Conservation (phyloP, 2,888 invertebrate species). For the Brachylomia viminalis region DNA sequence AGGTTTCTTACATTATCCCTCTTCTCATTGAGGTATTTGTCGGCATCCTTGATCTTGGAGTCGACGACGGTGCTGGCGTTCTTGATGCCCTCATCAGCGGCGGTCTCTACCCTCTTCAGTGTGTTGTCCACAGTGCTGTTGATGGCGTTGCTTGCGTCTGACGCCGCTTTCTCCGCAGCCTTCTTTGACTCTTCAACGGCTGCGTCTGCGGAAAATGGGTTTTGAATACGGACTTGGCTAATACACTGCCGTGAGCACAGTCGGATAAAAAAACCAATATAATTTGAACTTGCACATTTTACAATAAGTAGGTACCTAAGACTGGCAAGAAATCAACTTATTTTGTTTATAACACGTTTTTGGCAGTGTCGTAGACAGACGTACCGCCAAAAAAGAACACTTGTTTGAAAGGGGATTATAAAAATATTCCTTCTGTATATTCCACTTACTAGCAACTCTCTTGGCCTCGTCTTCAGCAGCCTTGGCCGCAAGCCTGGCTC, state of each 20-base stretch:
- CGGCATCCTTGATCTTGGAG: slow-evolving; percentile 91
- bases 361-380: too few species aligned
- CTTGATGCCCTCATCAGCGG: slow-evolving; percentile 90
- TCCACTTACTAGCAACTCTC: slow-evolving; percentile 83
- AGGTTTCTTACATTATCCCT: slow-evolving; percentile 83
- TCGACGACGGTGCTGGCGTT: slow-evolving; percentile 90
- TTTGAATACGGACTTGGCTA: neutral
- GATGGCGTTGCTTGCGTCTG: slow-evolving; percentile 87
- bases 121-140: slow-evolving; percentile 85
- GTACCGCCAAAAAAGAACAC: neutral
- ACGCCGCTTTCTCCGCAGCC: slow-evolving; percentile 87
- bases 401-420: neutral
- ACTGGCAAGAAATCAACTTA: neutral
- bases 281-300: neutral
- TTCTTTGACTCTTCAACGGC: slow-evolving; percentile 88
- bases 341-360: too few species aligned
- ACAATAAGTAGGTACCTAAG: too few species aligned
- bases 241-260: neutral
- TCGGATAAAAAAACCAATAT: neutral
- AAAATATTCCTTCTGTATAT: neutral
- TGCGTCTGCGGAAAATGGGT: slow-evolving; percentile 73
- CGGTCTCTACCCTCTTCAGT: slow-evolving; percentile 83
- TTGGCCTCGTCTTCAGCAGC: slow-evolving; percentile 84
- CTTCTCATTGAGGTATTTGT: slow-evolving; percentile 91
- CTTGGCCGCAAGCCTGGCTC: slow-evolving; percentile 83